phyloP scores from a whole-genome alignment of 2,797 vertebrate species.

The Ctenopoma kingsleyae region DNA sequence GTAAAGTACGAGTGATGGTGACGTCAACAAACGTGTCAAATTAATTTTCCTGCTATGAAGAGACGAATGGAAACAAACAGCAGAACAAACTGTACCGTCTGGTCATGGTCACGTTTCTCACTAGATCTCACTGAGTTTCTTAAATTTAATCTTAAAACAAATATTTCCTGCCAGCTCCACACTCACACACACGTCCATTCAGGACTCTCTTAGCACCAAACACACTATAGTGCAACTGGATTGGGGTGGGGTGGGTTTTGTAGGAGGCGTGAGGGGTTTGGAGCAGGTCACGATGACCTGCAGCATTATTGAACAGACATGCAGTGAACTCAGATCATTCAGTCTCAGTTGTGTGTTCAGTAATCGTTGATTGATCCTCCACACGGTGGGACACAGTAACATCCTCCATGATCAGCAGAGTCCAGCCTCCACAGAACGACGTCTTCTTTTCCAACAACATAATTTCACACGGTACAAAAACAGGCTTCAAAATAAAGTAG shows the following conservation, averaged over 20 bases:
- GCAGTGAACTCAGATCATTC: constrained; percentile 37
- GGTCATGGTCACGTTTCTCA: too few relatives aligned
- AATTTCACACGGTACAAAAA: constrained; percentile 54
- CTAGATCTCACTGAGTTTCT: too few relatives aligned
- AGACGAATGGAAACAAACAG: too few relatives aligned
- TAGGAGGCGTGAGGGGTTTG: background rate
- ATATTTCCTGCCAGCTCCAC: too few relatives aligned
- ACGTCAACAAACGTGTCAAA: background rate
- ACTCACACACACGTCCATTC: background rate
- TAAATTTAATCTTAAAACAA: too few relatives aligned
- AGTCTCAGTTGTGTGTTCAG: constrained; percentile 29
- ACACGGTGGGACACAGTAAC: constrained; percentile 1
- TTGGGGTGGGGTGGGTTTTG: constrained; percentile 19
- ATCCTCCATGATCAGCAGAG: background rate
- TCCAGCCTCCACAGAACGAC: background rate
- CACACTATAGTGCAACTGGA: constrained; percentile 61
- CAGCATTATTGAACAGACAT: constrained; percentile 52
- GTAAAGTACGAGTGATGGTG: too few relatives aligned
- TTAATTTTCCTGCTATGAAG: too few relatives aligned
- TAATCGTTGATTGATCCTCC: constrained; percentile 6
- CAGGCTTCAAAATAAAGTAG: constrained; percentile 54
- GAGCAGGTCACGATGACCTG: constrained; percentile 27
- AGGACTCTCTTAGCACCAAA: constrained; percentile 41
- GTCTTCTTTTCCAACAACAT: constrained; percentile 19
- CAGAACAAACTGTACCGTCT: too few relatives aligned